Evolutionary conservation across 2,113 vertebrate genomes (phyloP).

Genomic region (Oryctolagus cuniculus): DNA sequence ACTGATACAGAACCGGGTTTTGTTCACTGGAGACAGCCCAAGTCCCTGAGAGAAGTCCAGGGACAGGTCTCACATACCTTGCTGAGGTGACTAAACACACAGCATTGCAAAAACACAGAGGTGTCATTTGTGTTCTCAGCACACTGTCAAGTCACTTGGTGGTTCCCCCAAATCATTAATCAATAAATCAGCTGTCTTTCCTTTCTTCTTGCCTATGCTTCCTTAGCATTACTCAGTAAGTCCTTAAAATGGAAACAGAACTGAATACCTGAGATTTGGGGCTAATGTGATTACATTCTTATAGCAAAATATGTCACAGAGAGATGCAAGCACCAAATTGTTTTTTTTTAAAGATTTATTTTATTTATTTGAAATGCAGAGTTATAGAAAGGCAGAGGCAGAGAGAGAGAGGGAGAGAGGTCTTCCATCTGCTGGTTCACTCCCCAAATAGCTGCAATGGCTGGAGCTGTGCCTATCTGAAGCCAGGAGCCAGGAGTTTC

Average conservation of each 20-base stretch:
- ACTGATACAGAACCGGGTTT: not conserved
- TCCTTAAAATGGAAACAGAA: constrained; percentile 59
- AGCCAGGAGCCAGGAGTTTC: no score
- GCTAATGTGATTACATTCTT: constrained; percentile 50
- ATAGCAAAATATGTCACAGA: constrained; percentile 48
- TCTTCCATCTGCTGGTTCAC: no score
- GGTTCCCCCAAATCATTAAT: constrained; percentile 5
- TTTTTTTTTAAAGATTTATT: no score
- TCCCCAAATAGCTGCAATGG: no score
- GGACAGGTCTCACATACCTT: not conserved
- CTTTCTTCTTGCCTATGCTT: constrained; percentile 9
- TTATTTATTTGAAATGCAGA: no score
- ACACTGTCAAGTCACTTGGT: not conserved
- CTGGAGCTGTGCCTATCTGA: no score
- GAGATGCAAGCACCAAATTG: not conserved
- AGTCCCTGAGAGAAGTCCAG: not conserved
- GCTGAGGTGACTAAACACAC: not conserved
- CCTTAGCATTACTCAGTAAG: constrained; percentile 11
- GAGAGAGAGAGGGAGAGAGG: no score
- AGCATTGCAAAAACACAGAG: not conserved
- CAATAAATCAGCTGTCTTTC: constrained; percentile 36
- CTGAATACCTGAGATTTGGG: not conserved
- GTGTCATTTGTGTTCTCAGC: not conserved
- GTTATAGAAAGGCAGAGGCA: no score
- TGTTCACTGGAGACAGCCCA: not conserved